Evolutionary conservation across 2,888 invertebrate genomes (phyloP), one percentile per base, ranked within the genome.

Genomic region (Drosophila austrosaltans): DNA sequence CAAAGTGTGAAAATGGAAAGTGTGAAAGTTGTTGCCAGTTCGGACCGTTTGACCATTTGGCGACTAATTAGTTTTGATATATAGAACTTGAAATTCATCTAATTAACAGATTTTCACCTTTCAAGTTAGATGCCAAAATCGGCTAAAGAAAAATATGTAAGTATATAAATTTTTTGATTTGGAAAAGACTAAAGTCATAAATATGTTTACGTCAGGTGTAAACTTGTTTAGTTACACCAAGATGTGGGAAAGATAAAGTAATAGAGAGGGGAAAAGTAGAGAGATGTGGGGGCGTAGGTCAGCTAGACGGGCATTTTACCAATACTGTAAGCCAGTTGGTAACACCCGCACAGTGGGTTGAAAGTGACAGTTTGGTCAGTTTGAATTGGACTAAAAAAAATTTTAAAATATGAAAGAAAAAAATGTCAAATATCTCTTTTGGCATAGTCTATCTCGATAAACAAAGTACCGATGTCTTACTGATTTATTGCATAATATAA

Each of bases 1-100:
- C 70, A 54, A 66, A 48, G 82, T 81, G 86, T 83, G 73, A 83
- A 80, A 84, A 80, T 82, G 80, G 83, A 84, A 84, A 84, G 84
- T 84, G 83, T 83, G 86, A 84, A 84, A 84, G 84, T 84, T 81
- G 64, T 58, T 60, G 72, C 69, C 73, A 63, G 63, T 32, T 36
- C 36, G 36, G 36, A 36, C 36, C 36, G 36, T 36, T 36, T 36
- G 36, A 36, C 36, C 36, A 36, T 36, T 69, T 76, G 75, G 60
- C 75, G 54, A 75, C 86, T 82, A 84, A 85, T 84, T 85, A 79
- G 73, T 67, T 70, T 71, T 84, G 83, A 83, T 82, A 81, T 78
- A 81, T 83, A 80, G 77, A 84, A 80, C 80, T 74, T 72, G 75
- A 80, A 77, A 79, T 73, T 73, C 70, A 67, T 75, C 75, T 82